A percentile compares a stretch with the other conserved stretches of the same genome.
Evolutionary conservation across 1,140 invertebrate genomes (phyloP).

Genomic region (Drosophila repletoides): DNA sequence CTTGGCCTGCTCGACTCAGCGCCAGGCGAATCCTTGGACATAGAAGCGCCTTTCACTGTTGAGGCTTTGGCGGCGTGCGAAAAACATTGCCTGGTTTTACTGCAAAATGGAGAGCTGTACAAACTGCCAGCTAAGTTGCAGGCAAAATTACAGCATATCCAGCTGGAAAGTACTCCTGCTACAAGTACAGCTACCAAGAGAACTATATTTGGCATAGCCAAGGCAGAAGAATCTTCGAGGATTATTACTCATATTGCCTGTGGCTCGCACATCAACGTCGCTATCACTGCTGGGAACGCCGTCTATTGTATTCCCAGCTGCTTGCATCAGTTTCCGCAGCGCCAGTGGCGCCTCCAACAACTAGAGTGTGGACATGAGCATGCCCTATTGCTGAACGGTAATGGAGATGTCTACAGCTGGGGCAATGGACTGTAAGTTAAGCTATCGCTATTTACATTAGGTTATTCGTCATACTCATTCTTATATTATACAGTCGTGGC

Average conservation of each 20-base stretch:
- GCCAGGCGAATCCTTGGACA: constrained; percentile 36
- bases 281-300: constrained; percentile 83
- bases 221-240: constrained; percentile 8
- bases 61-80: constrained; percentile 56
- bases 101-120: constrained; percentile 58
- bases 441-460: background rate
- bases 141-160: constrained; percentile 40
- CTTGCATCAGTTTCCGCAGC: constrained; percentile 84
- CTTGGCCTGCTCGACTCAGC: constrained; percentile 35
- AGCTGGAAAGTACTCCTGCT: constrained; percentile 38
- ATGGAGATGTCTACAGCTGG: constrained; percentile 90
- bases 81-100: constrained; percentile 58
- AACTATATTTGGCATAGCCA: constrained; percentile 52
- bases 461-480: background rate
- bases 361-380: constrained; percentile 91
- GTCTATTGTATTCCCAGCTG: constrained; percentile 85
- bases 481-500: constrained; percentile 86
- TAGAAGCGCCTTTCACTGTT: constrained; percentile 35
- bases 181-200: constrained; percentile 45
- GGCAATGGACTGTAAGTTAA: constrained; percentile 89
- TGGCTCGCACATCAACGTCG: constrained; percentile 82
- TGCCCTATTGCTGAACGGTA: constrained; percentile 87
- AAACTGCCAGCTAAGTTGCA: constrained; percentile 41
- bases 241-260: constrained; percentile 80
- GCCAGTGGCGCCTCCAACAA: constrained; percentile 84